phyloP scores from a whole-genome alignment of 2,113 vertebrate species.

The Oxyruncus cristatus region DNA sequence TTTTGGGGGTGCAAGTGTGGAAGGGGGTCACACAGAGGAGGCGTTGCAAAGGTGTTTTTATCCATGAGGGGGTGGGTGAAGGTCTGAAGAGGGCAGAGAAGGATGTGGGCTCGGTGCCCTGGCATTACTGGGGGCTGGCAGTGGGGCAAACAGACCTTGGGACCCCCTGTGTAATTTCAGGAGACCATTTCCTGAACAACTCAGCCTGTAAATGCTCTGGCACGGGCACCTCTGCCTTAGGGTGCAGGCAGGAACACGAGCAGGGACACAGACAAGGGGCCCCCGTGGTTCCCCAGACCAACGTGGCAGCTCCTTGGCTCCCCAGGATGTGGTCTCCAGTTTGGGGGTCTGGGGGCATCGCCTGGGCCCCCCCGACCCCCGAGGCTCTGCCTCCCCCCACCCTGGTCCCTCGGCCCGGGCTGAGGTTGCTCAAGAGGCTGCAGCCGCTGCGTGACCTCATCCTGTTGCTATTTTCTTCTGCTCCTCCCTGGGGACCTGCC shows the following conservation, averaged over 20 bases:
- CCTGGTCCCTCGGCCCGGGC: neutral
- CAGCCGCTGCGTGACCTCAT: slow-evolving; percentile 22
- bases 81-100: neutral
- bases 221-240: neutral
- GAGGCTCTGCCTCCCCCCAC: neutral
- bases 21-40: neutral
- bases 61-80: fast-evolving
- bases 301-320: neutral
- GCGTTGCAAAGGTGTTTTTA: neutral
- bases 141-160: neutral
- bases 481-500: neutral
- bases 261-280: neutral
- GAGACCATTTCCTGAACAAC: neutral
- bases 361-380: neutral
- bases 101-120: neutral
- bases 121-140: neutral
- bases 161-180: neutral
- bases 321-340: fast-evolving
- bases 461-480: neutral
- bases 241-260: neutral
- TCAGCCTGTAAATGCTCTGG: neutral
- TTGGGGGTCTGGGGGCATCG: neutral
- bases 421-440: slow-evolving; percentile 31
- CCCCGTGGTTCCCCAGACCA: neutral
- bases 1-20: neutral